phyloP scores from a whole-genome alignment of 2,797 vertebrate species.

The Gila robusta region DNA sequence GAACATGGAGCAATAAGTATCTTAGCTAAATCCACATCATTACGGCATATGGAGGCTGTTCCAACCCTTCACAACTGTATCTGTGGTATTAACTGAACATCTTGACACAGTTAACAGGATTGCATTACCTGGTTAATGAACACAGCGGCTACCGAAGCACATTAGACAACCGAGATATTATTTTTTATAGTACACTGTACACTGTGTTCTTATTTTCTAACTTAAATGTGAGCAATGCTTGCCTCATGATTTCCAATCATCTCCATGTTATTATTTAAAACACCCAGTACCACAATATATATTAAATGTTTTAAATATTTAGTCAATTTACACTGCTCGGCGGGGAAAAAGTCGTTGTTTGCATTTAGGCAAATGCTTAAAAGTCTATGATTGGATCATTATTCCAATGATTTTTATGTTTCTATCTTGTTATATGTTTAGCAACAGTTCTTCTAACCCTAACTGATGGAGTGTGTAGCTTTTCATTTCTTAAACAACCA shows the following conservation, averaged over 20 bases:
- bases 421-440: too few relatives aligned
- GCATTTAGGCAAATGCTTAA: too few relatives aligned
- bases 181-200: neutral
- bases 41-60: slow-evolving; percentile 41
- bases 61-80: neutral
- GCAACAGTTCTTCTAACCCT: too few relatives aligned
- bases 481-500: too few relatives aligned
- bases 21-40: slow-evolving; percentile 69
- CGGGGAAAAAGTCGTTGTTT: too few relatives aligned
- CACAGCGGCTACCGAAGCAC: neutral
- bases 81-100: slow-evolving; percentile 38
- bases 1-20: slow-evolving; percentile 57
- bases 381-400: too few relatives aligned
- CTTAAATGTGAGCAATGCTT: neutral
- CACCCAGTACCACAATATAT: neutral
- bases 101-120: slow-evolving; percentile 52
- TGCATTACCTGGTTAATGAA: slow-evolving; percentile 32
- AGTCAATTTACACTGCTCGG: neutral
- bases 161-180: neutral
- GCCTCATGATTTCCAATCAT: neutral
- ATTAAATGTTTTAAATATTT: neutral
- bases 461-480: too few relatives aligned
- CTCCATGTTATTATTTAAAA: neutral
- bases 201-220: neutral
- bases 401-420: too few relatives aligned